These are phyloP conservation scores for Spodoptera picta DNA, from an alignment of 2,888 invertebrate species.

Conservation along the genomic window DNA sequence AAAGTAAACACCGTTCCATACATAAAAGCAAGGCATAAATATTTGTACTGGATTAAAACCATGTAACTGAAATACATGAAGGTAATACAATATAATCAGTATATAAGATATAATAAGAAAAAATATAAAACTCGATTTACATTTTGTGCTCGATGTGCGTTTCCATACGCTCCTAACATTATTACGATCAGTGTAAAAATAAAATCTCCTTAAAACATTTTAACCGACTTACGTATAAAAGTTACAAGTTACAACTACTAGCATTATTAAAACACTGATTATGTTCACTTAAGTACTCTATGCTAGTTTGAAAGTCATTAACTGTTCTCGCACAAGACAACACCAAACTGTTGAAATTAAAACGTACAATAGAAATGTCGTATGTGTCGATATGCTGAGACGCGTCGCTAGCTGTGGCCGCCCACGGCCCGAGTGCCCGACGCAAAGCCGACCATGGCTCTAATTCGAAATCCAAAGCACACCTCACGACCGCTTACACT, in stretches of 20 bases:
- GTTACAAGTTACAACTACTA: conserved; percentile 66
- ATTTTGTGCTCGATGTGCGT: conserved; percentile 77
- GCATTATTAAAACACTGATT: conserved; percentile 64
- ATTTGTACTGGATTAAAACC: conserved; percentile 23
- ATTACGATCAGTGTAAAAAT: conserved; percentile 81
- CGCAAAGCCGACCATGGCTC: conserved; percentile 64
- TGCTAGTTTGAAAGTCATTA: conserved; percentile 59
- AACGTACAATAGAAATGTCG: conserved; percentile 71
- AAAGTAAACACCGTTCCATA: conserved; percentile 1
- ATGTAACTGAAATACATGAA: conserved; percentile 6
- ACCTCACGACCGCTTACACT: conserved; percentile 83
- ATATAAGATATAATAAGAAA: conserved; percentile 12
- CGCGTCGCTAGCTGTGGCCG: conserved; percentile 56
- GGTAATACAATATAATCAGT: background rate
- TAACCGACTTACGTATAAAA: conserved; percentile 81
- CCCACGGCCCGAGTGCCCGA: conserved; percentile 50
- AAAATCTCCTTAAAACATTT: conserved; percentile 74
- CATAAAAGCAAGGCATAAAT: conserved; percentile 11
- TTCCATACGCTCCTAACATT: conserved; percentile 63
- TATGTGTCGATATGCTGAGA: conserved; percentile 79
- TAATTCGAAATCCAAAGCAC: conserved; percentile 60
- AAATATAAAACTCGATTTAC: conserved; percentile 35
- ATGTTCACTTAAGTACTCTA: conserved; percentile 54
- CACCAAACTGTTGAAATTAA: conserved; percentile 79
- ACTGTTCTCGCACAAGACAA: conserved; percentile 75